Conservation (phyloP, 2,888 invertebrate genomes). For the Agrotis clavis region DNA sequence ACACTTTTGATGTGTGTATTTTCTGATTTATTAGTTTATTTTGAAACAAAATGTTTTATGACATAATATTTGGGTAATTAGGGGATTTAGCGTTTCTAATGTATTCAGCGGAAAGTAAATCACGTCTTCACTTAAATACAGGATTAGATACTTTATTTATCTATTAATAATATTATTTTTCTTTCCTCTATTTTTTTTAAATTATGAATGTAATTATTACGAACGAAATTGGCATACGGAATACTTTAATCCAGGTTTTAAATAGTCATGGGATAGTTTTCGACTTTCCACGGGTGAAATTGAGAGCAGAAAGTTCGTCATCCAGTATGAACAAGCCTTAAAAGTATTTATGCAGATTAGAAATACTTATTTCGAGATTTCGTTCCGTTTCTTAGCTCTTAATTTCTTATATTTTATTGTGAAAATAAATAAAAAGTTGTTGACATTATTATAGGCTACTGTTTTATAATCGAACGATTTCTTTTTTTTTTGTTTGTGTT, state of each 20-base stretch:
- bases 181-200: no score
- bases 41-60: constrained; percentile 6
- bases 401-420: constrained; percentile 70
- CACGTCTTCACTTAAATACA: no score
- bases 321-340: constrained; percentile 38
- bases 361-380: constrained; percentile 70
- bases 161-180: no score
- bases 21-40: constrained; percentile 36
- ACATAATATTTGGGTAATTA: constrained; percentile 16
- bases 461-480: constrained; percentile 68
- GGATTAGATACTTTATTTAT: no score
- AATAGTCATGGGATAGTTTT: neutral
- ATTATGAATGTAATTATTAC: no score
- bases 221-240: no score
- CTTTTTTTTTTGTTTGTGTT: constrained; percentile 60
- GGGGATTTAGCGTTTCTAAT: constrained; percentile 2
- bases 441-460: constrained; percentile 76
- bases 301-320: neutral
- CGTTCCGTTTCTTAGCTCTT: constrained; percentile 58
- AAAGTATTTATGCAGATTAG: constrained; percentile 60
- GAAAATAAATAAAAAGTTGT: constrained; percentile 67
- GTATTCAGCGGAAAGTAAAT: neutral
- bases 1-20: no score
- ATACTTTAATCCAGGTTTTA: neutral
- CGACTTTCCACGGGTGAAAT: neutral